Percentiles rank a stretch among this genome's conserved stretches.
phyloP scores from a whole-genome alignment of 2,888 invertebrate species.

The Eremobia ochroleuca region DNA sequence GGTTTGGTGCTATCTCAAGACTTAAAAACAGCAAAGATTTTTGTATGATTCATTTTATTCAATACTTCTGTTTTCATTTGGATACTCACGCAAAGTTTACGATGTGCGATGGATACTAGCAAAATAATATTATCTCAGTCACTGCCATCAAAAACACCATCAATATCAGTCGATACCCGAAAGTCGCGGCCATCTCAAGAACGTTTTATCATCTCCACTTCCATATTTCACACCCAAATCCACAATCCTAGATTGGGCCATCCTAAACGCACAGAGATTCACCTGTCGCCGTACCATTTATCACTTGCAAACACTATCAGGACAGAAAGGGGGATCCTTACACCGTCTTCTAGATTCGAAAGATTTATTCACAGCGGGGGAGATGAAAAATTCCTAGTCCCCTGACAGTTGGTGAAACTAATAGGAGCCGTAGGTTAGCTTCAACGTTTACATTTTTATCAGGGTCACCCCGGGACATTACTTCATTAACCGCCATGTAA shows the following conservation, averaged over 20 bases:
- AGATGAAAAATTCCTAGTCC: conserved; percentile 77
- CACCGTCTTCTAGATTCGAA: conserved; percentile 74
- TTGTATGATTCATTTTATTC: not conserved
- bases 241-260: conserved; percentile 65
- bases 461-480: conserved; percentile 71
- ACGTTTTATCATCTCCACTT: conserved; percentile 62
- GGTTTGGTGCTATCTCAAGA: not conserved
- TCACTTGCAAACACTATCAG: conserved; percentile 71
- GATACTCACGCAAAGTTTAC: not conserved
- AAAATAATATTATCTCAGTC: not conserved
- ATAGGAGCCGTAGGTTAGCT: conserved; percentile 76
- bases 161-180: conserved; percentile 51
- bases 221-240: conserved; percentile 68
- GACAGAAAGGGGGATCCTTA: conserved; percentile 58
- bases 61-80: not conserved
- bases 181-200: conserved; percentile 28
- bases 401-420: conserved; percentile 73
- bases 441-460: conserved; percentile 81
- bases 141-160: conserved; percentile 33
- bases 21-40: not conserved
- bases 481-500: conserved; percentile 78
- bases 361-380: conserved; percentile 83
- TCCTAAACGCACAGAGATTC: conserved; percentile 68
- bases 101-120: not conserved
- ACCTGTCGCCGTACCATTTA: conserved; percentile 71